These are phyloP conservation scores for Dipodomys spectabilis DNA, from an alignment of 2,113 vertebrate species.

Conservation along the genomic window DNA sequence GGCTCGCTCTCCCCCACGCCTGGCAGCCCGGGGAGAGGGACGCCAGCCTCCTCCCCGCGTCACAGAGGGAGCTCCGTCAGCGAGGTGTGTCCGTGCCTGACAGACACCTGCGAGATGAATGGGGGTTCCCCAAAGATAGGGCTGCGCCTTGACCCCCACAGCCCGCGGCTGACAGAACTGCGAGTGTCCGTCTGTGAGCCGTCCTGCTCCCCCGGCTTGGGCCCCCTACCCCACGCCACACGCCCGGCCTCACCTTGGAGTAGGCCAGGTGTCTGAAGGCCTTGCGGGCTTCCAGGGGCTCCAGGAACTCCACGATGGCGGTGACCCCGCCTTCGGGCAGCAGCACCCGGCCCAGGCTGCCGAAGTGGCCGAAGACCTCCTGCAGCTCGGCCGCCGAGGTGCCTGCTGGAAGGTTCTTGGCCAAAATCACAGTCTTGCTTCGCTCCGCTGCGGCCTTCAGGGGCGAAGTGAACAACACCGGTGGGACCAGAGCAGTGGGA, in stretches of 20 bases:
- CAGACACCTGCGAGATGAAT: not conserved
- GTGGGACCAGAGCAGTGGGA: fast-evolving
- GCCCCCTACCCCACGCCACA: no score
- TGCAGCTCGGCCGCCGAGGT: slow-evolving; percentile 88
- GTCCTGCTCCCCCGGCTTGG: no score
- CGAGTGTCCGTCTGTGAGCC: no score
- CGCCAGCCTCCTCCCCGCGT: no score
- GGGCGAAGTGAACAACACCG: fast-evolving
- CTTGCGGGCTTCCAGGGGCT: slow-evolving; percentile 93
- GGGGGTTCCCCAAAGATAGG: not conserved
- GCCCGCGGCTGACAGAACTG: no score
- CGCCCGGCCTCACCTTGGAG: slow-evolving; percentile 89
- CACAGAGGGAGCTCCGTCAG: not conserved
- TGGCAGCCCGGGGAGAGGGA: no score
- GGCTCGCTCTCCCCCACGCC: no score
- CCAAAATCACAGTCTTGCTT: slow-evolving; percentile 94
- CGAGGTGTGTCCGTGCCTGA: fast-evolving
- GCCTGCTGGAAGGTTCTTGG: slow-evolving; percentile 94
- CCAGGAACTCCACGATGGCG: slow-evolving; percentile 95
- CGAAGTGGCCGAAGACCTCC: slow-evolving; percentile 88
- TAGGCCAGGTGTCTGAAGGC: slow-evolving; percentile 96
- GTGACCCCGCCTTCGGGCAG: slow-evolving; percentile 95
- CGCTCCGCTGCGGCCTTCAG: slow-evolving; percentile 90
- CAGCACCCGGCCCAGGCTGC: slow-evolving; percentile 93
- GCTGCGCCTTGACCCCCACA: not conserved